Base-by-base conservation (phyloP, 1,140 invertebrate species). In the Elysia chlorotica region DNA sequence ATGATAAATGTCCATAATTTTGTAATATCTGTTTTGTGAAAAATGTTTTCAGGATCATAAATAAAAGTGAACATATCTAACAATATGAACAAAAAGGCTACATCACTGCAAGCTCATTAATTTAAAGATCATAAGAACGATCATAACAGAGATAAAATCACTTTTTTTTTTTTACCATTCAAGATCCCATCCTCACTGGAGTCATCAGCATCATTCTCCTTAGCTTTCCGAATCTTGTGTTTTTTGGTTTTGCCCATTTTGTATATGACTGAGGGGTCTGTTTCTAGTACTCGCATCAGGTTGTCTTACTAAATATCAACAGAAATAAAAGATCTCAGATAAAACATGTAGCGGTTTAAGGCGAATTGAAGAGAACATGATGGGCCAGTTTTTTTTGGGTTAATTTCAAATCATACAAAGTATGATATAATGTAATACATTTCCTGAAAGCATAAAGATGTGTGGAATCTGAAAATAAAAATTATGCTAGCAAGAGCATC, bases 171-270 rank as follows among this genome's bases (percentile, higher is more conserved):
- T n/a, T n/a, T n/a, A n/a, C n/a, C n/a, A n/a, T n/a, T n/a, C n/a
- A n/a, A n/a, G n/a, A n/a, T n/a, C 28, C 56, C 57, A 71, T 83
- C 83, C 71, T 83, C 83, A 54, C 82, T 81, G 0, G 83, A 81
- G 21, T 85, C 75, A 1, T 71, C 73, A 25, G 76, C 78, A 54
- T 79, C 81, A 68, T 80, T 80, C 41, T 82, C 82, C 25, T 82
- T 82, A 36, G 70, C 71, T 69, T 83, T 83, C 10, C 79, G 76
- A 59, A 82, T 71, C 65, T 78, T 77, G 71, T 85, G 82, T 72
- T 82, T 83, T 69, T 78, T 82, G 57, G 78, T 83, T 74, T 83
- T 85, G 61, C 83, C 82, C 83, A 85, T 85, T 38, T 74, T 85
- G 62, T 83, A 85, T 14, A 78, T 62, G 36, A 76, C 70, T 72